A percentile compares a stretch with the other conserved stretches of the same genome.
phyloP scores from a whole-genome alignment of 2,888 invertebrate genomes.

The Calliopum simillimum region DNA sequence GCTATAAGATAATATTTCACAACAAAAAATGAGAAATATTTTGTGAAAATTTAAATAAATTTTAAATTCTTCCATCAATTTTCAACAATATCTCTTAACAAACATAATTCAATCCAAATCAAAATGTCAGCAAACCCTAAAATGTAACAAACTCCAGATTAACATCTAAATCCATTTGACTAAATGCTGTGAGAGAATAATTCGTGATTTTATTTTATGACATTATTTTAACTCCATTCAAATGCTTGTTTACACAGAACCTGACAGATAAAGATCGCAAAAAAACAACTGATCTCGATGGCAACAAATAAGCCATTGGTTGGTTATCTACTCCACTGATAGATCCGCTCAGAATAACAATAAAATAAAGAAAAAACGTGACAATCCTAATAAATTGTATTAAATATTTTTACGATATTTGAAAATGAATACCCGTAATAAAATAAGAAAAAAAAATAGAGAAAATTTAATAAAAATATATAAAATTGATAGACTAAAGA shows the following conservation, averaged over 20 bases:
- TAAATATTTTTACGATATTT: background rate
- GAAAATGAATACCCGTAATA: background rate
- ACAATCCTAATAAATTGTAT: constrained; percentile 13
- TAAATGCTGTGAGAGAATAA: constrained; percentile 5
- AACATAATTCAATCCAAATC: too few species aligned
- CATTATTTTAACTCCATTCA: constrained; percentile 4
- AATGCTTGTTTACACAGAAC: background rate
- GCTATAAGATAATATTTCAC: too few species aligned
- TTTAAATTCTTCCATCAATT: too few species aligned
- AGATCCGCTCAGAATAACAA: background rate
- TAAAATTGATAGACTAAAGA: background rate
- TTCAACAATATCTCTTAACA: too few species aligned
- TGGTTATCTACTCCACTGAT: too few species aligned
- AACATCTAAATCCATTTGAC: constrained; percentile 1
- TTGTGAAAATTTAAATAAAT: too few species aligned
- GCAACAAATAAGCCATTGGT: constrained; percentile 17
- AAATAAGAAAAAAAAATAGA: background rate
- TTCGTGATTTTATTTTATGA: constrained; percentile 23
- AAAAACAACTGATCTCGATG: background rate
- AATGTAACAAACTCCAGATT: background rate
- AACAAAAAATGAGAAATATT: too few species aligned
- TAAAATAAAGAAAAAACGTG: constrained; percentile 6
- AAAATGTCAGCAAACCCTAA: constrained; percentile 6
- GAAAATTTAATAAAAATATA: background rate
- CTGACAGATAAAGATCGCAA: background rate